phyloP scores from a whole-genome alignment of 2,888 invertebrate genomes.

The Apeira syringaria region DNA sequence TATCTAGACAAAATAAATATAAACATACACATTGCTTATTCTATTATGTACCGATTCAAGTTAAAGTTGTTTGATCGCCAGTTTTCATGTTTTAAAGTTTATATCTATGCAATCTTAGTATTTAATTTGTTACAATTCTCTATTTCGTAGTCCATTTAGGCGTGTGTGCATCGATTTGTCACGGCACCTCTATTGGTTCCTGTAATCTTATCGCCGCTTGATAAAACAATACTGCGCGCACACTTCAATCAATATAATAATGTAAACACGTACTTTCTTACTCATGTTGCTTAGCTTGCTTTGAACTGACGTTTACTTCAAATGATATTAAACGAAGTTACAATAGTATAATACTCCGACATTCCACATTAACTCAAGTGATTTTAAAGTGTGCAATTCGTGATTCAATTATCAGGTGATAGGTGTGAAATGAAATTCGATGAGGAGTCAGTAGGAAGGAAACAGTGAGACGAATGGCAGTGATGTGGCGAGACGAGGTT shows the following conservation, averaged over 20 bases:
- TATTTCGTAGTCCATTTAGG: constrained; percentile 22
- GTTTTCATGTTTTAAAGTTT: too few relatives aligned
- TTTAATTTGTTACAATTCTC: too few relatives aligned
- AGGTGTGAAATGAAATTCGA: constrained; percentile 58
- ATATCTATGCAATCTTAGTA: too few relatives aligned
- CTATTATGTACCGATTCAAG: constrained; percentile 33
- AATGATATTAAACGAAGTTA: neutral
- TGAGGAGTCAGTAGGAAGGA: constrained; percentile 48
- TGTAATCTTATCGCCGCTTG: constrained; percentile 74
- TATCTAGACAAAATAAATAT: constrained; percentile 38
- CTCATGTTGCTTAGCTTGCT: constrained; percentile 21
- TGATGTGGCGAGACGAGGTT: constrained; percentile 57
- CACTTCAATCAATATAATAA: constrained; percentile 55
- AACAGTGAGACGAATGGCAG: constrained; percentile 67
- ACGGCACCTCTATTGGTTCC: constrained; percentile 53
- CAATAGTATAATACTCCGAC: constrained; percentile 51
- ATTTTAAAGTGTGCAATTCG: constrained; percentile 23
- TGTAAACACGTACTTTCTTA: constrained; percentile 38
- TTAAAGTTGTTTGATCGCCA: too few relatives aligned
- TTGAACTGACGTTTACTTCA: constrained; percentile 1
- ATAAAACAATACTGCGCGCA: constrained; percentile 63
- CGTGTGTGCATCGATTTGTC: constrained; percentile 44
- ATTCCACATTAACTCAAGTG: constrained; percentile 24
- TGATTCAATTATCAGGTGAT: constrained; percentile 48
- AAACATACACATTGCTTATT: constrained; percentile 49